phyloP scores from a whole-genome alignment of 2,797 vertebrate genomes.

The Lerista edwardsae region DNA sequence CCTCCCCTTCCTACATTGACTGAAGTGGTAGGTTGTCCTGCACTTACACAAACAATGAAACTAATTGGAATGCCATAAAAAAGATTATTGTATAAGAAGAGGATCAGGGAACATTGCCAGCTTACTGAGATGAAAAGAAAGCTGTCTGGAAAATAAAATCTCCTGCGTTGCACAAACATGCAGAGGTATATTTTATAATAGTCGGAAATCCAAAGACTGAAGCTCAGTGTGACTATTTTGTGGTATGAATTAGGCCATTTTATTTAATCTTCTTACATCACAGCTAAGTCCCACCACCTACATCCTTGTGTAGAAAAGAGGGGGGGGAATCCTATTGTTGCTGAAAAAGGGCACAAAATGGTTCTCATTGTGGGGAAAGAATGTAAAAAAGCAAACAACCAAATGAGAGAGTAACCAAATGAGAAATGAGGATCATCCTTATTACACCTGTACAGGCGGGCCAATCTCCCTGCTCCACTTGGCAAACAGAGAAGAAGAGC shows the following conservation, averaged over 20 bases:
- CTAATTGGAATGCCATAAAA: slow-evolving; percentile 47
- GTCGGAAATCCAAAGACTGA: slow-evolving; percentile 33
- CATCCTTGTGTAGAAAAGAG: neutral
- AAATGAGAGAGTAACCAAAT: too few species aligned
- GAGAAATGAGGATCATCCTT: too few species aligned
- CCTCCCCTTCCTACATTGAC: slow-evolving; percentile 25
- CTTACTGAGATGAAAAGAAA: slow-evolving; percentile 38
- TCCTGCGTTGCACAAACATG: rapidly evolving
- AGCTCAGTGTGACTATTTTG: slow-evolving; percentile 36
- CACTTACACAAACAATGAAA: slow-evolving; percentile 50
- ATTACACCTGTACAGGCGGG: too few species aligned
- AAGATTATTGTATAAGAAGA: slow-evolving; percentile 18
- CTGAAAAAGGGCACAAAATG: too few species aligned
- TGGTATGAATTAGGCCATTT: slow-evolving; percentile 41
- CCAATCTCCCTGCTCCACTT: too few species aligned
- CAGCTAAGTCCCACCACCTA: slow-evolving; percentile 34
- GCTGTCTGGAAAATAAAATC: slow-evolving; percentile 16
- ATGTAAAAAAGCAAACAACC: too few species aligned
- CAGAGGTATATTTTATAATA: slow-evolving; percentile 3
- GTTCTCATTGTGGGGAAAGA: too few species aligned
- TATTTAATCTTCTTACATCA: slow-evolving; percentile 50
- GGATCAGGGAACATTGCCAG: neutral
- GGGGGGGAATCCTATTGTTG: too few species aligned
- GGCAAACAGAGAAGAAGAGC: too few species aligned
- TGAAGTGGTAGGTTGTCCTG: slow-evolving; percentile 35